Base-by-base conservation (phyloP, 2,797 vertebrate genomes). In the Falco biarmicus region DNA sequence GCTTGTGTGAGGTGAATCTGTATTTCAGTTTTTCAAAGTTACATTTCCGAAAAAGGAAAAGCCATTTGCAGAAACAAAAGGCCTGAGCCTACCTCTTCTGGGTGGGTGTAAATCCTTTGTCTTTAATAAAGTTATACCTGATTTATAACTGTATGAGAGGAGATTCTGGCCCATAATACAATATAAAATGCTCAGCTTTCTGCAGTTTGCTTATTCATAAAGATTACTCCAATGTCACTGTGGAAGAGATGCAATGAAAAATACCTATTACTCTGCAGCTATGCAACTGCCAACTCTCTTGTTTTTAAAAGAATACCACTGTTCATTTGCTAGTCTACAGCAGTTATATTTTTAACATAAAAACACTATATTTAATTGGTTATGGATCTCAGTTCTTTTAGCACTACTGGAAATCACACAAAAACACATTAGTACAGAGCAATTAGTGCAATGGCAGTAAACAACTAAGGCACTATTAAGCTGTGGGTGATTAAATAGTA, bases 401-500 rank as follows among this genome's bases (percentile, higher is more conserved):
- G 98, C 98, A 98, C 98, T 98, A 98, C 98, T 98, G 98, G 98
- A 98, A 98, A 98, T 98, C 98, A 98, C 97, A 98, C 97, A 98
- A 98, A 98, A 98, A 98, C 98, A 98, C 98, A 98, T 98, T 98
- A 98, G 98, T 97, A 97, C 97, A 93, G 98, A 97, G 98, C 98
- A 98, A 98, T 98, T 98, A 98, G 98, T 98, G 95, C 97, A 93
- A 97, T 91, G 94, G 98, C 98, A 97, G 98, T 98, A 98, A 98
- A 98, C 98, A 98, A 98, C 98, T 95, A 97, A 98, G 97, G 97
- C 98, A 98, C 97, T 98, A 98, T 98, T 98, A 98, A 98, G 98
- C 98, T 97, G 98, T 98, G 98, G 98, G 98, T 98, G 98, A 98
- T 98, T 98, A 98, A 98, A 98, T 97, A 98, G 97, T 97, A 98